Conservation (phyloP, 1,140 invertebrate genomes). For the Brachionus asplanchnoidis region DNA sequence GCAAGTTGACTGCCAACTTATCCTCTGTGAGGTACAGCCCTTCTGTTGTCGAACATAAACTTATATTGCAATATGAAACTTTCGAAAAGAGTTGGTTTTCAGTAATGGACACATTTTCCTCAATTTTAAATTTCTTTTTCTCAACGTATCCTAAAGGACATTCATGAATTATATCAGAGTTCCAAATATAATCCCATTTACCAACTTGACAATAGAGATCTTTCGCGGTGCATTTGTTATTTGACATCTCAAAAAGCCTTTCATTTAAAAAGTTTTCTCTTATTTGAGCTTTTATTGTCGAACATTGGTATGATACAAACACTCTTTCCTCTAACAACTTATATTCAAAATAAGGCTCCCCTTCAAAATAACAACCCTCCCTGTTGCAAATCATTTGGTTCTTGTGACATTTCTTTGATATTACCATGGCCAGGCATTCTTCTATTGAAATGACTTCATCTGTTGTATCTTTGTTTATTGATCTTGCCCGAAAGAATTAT, state of each 20-base stretch:
- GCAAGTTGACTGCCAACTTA: background rate
- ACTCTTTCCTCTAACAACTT: background rate
- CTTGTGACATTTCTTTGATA: constrained; percentile 23
- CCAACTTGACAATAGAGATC: constrained; percentile 10
- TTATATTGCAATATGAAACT: background rate
- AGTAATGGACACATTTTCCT: background rate
- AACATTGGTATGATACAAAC: background rate
- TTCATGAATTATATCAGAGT: background rate
- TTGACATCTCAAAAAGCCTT: background rate
- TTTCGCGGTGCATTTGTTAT: background rate
- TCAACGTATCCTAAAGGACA: background rate
- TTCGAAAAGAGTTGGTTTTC: background rate
- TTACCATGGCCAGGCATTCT: constrained; percentile 12
- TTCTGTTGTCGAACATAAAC: background rate
- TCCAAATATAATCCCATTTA: background rate
- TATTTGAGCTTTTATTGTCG: background rate
- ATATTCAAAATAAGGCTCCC: background rate
- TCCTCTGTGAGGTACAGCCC: constrained; percentile 6
- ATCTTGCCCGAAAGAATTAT: background rate
- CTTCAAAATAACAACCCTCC: background rate
- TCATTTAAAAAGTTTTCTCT: background rate
- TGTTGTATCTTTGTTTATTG: background rate
- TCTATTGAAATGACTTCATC: background rate
- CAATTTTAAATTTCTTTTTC: background rate
- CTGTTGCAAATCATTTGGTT: background rate